These are phyloP conservation scores for Cremastobaeus sp. DNA, from an alignment of 2,888 invertebrate genomes.

Conservation along the genomic window DNA sequence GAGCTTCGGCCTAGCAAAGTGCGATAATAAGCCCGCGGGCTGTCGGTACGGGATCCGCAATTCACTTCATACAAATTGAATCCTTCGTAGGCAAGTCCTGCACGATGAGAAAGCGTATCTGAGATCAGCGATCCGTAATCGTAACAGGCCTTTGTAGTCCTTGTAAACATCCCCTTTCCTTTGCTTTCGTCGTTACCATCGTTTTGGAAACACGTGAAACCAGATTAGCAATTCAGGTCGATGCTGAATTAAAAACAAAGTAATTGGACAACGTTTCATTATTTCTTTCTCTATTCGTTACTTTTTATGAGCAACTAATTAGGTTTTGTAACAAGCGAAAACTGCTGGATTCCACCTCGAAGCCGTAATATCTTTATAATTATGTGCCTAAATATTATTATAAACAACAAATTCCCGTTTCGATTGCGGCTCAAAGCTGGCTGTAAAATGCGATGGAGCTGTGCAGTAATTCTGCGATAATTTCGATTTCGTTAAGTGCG, in stretches of 20 bases:
- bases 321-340: slow-evolving; percentile 7
- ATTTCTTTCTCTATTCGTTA: slow-evolving; percentile 1
- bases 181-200: slow-evolving; percentile 58
- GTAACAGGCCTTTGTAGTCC: slow-evolving; percentile 70
- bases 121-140: slow-evolving; percentile 74
- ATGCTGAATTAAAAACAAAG: slow-evolving; percentile 53
- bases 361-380: neutral
- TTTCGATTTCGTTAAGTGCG: too few species aligned
- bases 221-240: slow-evolving; percentile 59
- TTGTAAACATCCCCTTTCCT: slow-evolving; percentile 60
- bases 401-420: too few species aligned
- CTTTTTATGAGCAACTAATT: slow-evolving; percentile 28
- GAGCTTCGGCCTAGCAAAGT: slow-evolving; percentile 72
- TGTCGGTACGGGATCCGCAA: slow-evolving; percentile 74
- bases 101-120: slow-evolving; percentile 70
- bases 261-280: slow-evolving; percentile 43
- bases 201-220: slow-evolving; percentile 57
- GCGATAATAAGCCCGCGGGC: slow-evolving; percentile 76
- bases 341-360: neutral
- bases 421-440: too few species aligned
- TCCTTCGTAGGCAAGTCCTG: slow-evolving; percentile 72
- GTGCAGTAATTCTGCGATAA: too few species aligned
- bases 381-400: neutral
- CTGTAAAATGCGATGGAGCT: too few species aligned
- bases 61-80: slow-evolving; percentile 75